These are phyloP conservation scores for Discoglossus pictus DNA, from an alignment of 2,797 vertebrate species.

Conservation along the genomic window DNA sequence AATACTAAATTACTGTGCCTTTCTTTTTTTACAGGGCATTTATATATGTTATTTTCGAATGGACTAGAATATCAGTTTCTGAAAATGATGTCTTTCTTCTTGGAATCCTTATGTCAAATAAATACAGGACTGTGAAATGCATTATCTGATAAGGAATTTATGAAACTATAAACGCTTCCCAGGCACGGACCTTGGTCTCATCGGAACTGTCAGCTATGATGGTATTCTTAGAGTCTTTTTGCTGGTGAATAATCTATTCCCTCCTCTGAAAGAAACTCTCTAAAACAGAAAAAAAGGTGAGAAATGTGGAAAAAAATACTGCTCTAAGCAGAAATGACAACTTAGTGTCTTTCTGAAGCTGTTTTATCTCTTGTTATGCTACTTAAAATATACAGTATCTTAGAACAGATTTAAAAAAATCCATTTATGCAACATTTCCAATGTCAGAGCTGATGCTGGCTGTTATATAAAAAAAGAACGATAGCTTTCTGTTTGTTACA, in stretches of 20 bases:
- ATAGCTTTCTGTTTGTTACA: neutral
- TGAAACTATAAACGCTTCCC: slow-evolving; percentile 42
- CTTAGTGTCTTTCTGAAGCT: neutral
- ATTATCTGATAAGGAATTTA: slow-evolving; percentile 44
- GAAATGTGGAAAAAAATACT: neutral
- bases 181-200: slow-evolving; percentile 28
- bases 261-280: slow-evolving; percentile 11
- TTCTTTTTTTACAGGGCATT: slow-evolving; percentile 26
- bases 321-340: slow-evolving; percentile 39
- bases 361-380: slow-evolving; percentile 15
- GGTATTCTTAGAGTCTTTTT: slow-evolving; percentile 37
- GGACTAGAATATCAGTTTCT: slow-evolving; percentile 7
- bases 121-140: slow-evolving; percentile 43
- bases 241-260: slow-evolving; percentile 39
- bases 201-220: slow-evolving; percentile 47
- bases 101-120: slow-evolving; percentile 35
- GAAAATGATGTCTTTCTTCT: slow-evolving; percentile 31
- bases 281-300: slow-evolving; percentile 38
- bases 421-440: neutral
- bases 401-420: neutral
- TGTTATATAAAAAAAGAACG: neutral
- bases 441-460: neutral
- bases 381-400: slow-evolving; percentile 8
- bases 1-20: neutral
- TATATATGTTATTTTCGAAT: slow-evolving; percentile 23